These are phyloP conservation scores for Rosalia funebris DNA, from an alignment of 2,888 invertebrate species.

Conservation along the genomic window DNA sequence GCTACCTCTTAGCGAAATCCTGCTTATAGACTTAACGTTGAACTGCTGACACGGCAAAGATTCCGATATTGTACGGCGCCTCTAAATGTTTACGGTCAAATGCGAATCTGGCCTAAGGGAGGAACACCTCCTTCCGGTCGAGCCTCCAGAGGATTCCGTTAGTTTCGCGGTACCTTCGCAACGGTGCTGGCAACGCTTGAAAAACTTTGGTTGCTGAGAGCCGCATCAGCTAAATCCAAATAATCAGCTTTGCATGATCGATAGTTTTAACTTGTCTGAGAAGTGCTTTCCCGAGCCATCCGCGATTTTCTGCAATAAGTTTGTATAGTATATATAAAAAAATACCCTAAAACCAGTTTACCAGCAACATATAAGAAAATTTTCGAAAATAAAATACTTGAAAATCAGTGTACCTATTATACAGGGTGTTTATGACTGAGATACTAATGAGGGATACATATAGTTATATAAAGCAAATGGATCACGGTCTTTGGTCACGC, in stretches of 20 bases:
- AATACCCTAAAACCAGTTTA: no score
- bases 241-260: background rate
- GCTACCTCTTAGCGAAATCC: background rate
- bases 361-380: no score
- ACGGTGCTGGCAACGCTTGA: background rate
- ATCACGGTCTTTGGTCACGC: no score
- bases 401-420: no score
- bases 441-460: no score
- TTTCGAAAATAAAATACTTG: no score
- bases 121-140: background rate
- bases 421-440: no score
- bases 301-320: no score
- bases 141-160: slow-evolving; percentile 7
- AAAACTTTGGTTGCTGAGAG: background rate
- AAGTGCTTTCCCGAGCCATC: no score
- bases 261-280: background rate
- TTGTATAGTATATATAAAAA: no score
- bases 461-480: no score
- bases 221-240: background rate
- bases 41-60: background rate
- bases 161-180: slow-evolving; percentile 6
- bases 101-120: background rate
- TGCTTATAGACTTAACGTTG: background rate
- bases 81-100: slow-evolving; percentile 9
- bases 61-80: slow-evolving; percentile 3